Evolutionary conservation across 2,888 invertebrate species (phyloP), one percentile per base, ranked within the genome.

Genomic region (Sarcophaga caerulescens): DNA sequence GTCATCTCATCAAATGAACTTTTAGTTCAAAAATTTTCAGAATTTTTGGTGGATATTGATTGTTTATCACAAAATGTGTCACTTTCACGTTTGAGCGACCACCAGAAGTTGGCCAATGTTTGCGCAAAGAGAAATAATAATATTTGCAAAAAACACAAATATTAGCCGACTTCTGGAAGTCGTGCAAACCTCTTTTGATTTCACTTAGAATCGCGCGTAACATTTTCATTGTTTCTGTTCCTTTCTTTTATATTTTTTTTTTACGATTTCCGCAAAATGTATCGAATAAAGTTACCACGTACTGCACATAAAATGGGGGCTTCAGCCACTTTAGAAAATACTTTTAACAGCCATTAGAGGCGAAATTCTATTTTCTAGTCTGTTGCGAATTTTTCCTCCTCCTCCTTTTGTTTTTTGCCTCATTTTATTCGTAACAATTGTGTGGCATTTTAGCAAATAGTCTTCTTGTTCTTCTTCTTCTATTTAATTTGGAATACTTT

Each of bases 381-480:
- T 4, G 11, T 59, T 59, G 23, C 11, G 69, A 23, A n/a, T 35
- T 35, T 35, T 35, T 35, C 35, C 6, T 35, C 35, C 10, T 35
- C 35, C 35, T 10, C 8, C 1, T 8, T 35, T 10, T 35, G 8
- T 35, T 35, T 35, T 35, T 35, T 35, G 3, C 35, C 11, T n/a
- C 19, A 10, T 70, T 70, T 70, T 23, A 52, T 70, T 70, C 25
- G 23, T 45, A 4, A 70, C 17, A 70, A 70, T 70, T 70, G 25
- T 35, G 52, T 19, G 59, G 57, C 59, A 35, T 71, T 35, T 71
- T 52, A 14, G 70, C 57, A 25, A 57, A 71, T 71, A 59, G 47
- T 71, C 59, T 25, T 35, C 35, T 35, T 35, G 10, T 10, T 35
- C 1, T 35, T 35, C 2, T 35, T 35, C 35, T 35, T 35, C 14